Evolutionary conservation across 2,888 invertebrate genomes (phyloP), one percentile per base, ranked within the genome.

Genomic region (Petrolisthes manimaculis): DNA sequence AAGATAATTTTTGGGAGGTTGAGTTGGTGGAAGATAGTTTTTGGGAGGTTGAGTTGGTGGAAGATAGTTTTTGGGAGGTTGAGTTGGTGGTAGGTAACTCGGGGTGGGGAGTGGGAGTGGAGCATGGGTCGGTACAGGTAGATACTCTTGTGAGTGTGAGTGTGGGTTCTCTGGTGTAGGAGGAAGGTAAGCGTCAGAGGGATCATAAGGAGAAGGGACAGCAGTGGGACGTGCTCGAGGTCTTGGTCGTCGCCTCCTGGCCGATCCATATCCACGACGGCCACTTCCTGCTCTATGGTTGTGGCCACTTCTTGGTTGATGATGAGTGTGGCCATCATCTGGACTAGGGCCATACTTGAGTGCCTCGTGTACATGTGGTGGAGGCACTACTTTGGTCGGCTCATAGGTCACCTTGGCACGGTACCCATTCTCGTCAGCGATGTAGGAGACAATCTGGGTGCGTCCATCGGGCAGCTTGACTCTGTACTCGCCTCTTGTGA

Each of bases 321-420:
- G n/a, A 9, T 14, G 24, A 5, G 56, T 24, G 51, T 54, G 61
- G 61, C 74, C 21, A 53, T 5, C 71, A 4, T 0, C 2, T 37
- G 71, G 8, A 18, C n/a, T 55, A 0, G 88, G 88, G 18, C 69
- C 88, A 18, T 88, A 88, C 53, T 88, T 84, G n/a, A 74, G 71
- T 5, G 55, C 75, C 0, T 56, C 56, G 9, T 77, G 8, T 0
- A 54, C 74, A 12, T 71, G 56, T 24, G 37, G 24, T n/a, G 83
- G 79, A 8, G 37, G 56, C 5, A 53, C 53, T 21, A 71, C n/a
- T 18, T 74, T 71, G 8, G 80, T 12, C 2, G 88, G 84, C 8
- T 88, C 88, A 37, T 88, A 88, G 14, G 88, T 80, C 53, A 88
- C 88, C 54, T 88, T 88, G 14, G 88, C 88, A 12, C 84, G 84